Conservation (phyloP, 2,797 vertebrate species). For the Sebastes itinus region DNA sequence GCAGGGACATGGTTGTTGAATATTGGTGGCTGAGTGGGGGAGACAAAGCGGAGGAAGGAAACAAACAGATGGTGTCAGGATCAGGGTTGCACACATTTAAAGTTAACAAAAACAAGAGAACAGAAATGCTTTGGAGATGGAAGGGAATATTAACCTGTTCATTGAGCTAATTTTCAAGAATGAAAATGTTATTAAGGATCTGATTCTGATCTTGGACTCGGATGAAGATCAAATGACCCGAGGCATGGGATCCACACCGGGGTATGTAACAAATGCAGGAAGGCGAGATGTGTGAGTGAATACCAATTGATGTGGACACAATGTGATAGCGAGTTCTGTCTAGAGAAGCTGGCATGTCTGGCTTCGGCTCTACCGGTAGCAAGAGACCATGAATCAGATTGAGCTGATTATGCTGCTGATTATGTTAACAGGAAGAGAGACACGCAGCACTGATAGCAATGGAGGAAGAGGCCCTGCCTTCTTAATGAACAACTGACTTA, state of each 20-base stretch:
- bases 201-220: slow-evolving; percentile 46
- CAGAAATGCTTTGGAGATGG: slow-evolving; percentile 2
- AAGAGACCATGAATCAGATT: slow-evolving; percentile 61
- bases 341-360: slow-evolving; percentile 45
- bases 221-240: slow-evolving; percentile 44
- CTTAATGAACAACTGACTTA: slow-evolving; percentile 44
- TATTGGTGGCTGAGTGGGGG: slow-evolving; percentile 34
- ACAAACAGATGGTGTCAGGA: slow-evolving; percentile 54
- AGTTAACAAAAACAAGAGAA: slow-evolving; percentile 32
- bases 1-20: slow-evolving; percentile 58
- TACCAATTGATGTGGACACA: slow-evolving; percentile 55
- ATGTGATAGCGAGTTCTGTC: slow-evolving; percentile 32
- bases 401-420: slow-evolving; percentile 67
- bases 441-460: slow-evolving; percentile 43
- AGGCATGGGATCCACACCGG: slow-evolving; percentile 32
- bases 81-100: slow-evolving; percentile 38
- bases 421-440: slow-evolving; percentile 56
- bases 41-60: slow-evolving; percentile 31
- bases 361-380: slow-evolving; percentile 32
- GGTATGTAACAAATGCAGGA: slow-evolving; percentile 51
- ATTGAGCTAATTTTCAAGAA: slow-evolving; percentile 14
- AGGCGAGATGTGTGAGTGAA: slow-evolving; percentile 50
- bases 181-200: slow-evolving; percentile 28
- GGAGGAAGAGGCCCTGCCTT: slow-evolving; percentile 13
- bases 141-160: slow-evolving; percentile 18